Conservation (phyloP, 2,113 vertebrate species). For the mouse (Mus musculus) region GRCm39 chr6:112924001-112924500, state of each 20-base stretch:
- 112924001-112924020: constrained; percentile 71
- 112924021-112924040: constrained; percentile 81
- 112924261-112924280: constrained; percentile 81
- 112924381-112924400: constrained; percentile 20
- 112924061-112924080: constrained; percentile 81
- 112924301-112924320: constrained; percentile 85
- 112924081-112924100: constrained; percentile 76
- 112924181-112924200: constrained; percentile 54
- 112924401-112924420: constrained; percentile 25
- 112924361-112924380: constrained; percentile 68
- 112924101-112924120: constrained; percentile 78
- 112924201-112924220: constrained; percentile 51
- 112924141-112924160: constrained; percentile 55
- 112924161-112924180: constrained; percentile 53
- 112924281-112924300: constrained; percentile 87
- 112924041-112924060: constrained; percentile 73
- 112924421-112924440: not conserved
- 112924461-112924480: constrained; percentile 21
- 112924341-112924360: constrained; percentile 72
- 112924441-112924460: not conserved
- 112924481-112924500: constrained; percentile 33
- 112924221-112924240: constrained; percentile 84
- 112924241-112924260: constrained; percentile 82
- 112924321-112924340: constrained; percentile 75
- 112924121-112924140: constrained; percentile 55